Evolutionary conservation across 2,888 invertebrate genomes (phyloP).

Genomic region (Cyaniris semiargus): DNA sequence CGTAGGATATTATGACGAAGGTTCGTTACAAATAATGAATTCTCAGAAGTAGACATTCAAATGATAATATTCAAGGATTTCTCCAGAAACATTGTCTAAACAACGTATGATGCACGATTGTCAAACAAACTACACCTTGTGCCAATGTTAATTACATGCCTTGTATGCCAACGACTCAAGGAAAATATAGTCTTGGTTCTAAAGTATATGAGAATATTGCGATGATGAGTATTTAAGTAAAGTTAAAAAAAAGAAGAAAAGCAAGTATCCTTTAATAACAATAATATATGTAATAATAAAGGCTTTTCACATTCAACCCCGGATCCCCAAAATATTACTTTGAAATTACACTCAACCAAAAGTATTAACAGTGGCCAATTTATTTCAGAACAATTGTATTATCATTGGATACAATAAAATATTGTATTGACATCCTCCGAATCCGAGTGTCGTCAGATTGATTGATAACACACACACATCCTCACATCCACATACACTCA

Average conservation of each 20-base stretch:
- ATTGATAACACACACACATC: slow-evolving; percentile 56
- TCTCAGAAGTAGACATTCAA: not conserved
- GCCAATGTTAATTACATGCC: not conserved
- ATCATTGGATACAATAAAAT: slow-evolving; percentile 32
- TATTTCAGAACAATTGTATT: slow-evolving; percentile 22
- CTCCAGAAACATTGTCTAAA: not conserved
- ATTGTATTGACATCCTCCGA: slow-evolving; percentile 45
- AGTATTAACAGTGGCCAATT: slow-evolving; percentile 17
- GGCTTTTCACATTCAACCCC: too few relatives aligned
- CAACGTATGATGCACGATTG: not conserved
- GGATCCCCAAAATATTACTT: not conserved
- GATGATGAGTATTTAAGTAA: not conserved
- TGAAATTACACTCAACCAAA: not conserved
- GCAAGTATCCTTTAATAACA: too few relatives aligned
- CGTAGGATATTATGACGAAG: not conserved
- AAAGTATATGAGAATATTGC: not conserved
- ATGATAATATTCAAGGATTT: not conserved
- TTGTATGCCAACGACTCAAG: not conserved
- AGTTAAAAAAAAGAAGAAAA: too few relatives aligned
- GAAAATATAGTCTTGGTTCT: not conserved
- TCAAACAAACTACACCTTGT: not conserved
- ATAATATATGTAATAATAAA: too few relatives aligned
- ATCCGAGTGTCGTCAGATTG: slow-evolving; percentile 60
- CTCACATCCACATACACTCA: slow-evolving; percentile 55
- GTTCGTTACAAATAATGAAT: not conserved